These are phyloP conservation scores for Apantesis nais DNA, from an alignment of 2,888 invertebrate species.

Conservation along the genomic window DNA sequence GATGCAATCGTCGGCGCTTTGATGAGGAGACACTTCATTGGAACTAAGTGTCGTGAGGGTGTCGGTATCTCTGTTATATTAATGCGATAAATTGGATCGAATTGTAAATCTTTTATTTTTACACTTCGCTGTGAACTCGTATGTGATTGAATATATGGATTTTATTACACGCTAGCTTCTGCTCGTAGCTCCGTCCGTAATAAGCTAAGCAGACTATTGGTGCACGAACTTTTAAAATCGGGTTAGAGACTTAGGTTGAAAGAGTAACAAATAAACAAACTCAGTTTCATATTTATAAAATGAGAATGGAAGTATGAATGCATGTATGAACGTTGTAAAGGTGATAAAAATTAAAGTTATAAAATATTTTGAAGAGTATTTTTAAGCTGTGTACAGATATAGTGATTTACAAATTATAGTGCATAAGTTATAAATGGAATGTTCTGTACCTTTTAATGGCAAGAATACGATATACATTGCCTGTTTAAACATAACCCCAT, in stretches of 20 bases:
- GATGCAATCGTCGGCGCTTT: slow-evolving; percentile 42
- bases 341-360: neutral
- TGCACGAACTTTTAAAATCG: no score
- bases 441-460: no score
- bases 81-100: slow-evolving; percentile 44
- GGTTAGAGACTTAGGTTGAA: no score
- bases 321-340: no score
- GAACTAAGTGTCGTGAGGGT: slow-evolving; percentile 27
- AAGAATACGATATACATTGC: no score
- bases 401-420: slow-evolving; percentile 11
- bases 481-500: no score
- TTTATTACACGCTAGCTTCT: neutral
- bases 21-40: slow-evolving; percentile 24
- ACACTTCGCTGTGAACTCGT: neutral
- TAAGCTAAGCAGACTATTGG: no score
- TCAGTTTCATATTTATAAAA: no score
- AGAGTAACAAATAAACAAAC: no score
- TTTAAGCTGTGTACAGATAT: slow-evolving; percentile 34
- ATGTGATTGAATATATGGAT: neutral
- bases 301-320: no score
- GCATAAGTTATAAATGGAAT: no score
- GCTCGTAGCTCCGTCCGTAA: no score
- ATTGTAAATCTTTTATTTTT: slow-evolving; percentile 27
- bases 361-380: slow-evolving; percentile 14
- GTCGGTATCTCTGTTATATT: slow-evolving; percentile 41